Conservation (phyloP, 2,113 vertebrate genomes). For the Dolichotis patagonum region DNA sequence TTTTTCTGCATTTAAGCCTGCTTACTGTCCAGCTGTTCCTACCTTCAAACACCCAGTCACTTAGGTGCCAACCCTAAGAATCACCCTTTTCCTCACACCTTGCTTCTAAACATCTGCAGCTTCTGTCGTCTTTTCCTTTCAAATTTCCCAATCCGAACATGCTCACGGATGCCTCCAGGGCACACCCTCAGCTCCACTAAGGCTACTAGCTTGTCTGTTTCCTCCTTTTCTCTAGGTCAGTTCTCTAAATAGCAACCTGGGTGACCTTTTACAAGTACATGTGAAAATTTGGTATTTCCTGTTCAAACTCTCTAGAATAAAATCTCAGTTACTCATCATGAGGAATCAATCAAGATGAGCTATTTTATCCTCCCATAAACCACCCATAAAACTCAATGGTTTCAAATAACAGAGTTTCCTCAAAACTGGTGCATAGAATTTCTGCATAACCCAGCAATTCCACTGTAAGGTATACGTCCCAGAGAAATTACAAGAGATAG, state of each 20-base stretch:
- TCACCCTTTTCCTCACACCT: neutral
- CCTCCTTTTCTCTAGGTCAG: neutral
- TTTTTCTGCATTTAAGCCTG: neutral
- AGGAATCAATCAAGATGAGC: neutral
- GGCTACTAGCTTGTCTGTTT: neutral
- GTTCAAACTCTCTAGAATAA: neutral
- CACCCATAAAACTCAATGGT: neutral
- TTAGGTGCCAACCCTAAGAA: neutral
- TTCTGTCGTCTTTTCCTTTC: neutral
- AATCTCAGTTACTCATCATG: neutral
- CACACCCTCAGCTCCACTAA: neutral
- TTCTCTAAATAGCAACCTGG: neutral
- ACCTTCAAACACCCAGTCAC: no score
- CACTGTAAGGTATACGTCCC: neutral
- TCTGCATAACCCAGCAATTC: neutral
- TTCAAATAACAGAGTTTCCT: neutral
- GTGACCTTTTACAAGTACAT: neutral
- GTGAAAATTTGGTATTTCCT: neutral
- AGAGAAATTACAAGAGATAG: neutral
- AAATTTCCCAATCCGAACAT: neutral
- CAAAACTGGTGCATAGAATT: neutral
- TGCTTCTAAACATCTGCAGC: neutral
- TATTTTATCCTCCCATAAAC: neutral
- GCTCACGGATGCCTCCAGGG: neutral
- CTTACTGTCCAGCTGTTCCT: neutral